Evolutionary conservation across 1,140 invertebrate species (phyloP), one percentile per base, ranked within the genome.

Genomic region (Saxidomus purpurata): DNA sequence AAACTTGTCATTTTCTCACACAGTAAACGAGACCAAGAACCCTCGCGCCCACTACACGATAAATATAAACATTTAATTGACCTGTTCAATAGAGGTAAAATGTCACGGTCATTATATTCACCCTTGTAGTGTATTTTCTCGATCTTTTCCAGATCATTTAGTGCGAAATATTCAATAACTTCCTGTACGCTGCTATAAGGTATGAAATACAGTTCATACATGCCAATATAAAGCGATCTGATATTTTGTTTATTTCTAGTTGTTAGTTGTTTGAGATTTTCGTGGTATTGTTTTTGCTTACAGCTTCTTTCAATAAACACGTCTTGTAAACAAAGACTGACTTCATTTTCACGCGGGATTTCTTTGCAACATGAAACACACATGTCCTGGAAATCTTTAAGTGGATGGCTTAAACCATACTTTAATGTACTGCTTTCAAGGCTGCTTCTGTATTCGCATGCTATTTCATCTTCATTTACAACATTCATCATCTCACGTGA

Each of bases 361-460:
- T 77, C 74, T 6, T 40, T 22, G 17, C 17, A 34, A 77, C 36
- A 38, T 4, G 74, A 11, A 40, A 77, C 15, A 77, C 8, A 77
- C 74, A 47, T 77, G n/a, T 77, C 74, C 34, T 77, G 74, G 13
- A 43, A 43, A n/a, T 77, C 36, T n/a, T 77, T 40, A 4, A 77
- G 34, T 43, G 74, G 34, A 47, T 25, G 22, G 34, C 9, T 6
- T 47, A 15, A n/a, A 6, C 3, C 2, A 31, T 31, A 4, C 15
- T 74, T 4, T 31, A 11, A 13, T 17, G 40, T 13, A 3, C 15
- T 8, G 34, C 34, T 40, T 6, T n/a, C n/a, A n/a, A n/a, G n/a
- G n/a, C n/a, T 8, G 13, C n/a, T 28, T 13, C 34, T 28, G 25
- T 77, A 77, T n/a, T 11, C 43, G 8, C 17, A 11, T 77, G 34